These are phyloP conservation scores for Pantherophis guttatus DNA, from an alignment of 2,113 vertebrate genomes.

Conservation along the genomic window DNA sequence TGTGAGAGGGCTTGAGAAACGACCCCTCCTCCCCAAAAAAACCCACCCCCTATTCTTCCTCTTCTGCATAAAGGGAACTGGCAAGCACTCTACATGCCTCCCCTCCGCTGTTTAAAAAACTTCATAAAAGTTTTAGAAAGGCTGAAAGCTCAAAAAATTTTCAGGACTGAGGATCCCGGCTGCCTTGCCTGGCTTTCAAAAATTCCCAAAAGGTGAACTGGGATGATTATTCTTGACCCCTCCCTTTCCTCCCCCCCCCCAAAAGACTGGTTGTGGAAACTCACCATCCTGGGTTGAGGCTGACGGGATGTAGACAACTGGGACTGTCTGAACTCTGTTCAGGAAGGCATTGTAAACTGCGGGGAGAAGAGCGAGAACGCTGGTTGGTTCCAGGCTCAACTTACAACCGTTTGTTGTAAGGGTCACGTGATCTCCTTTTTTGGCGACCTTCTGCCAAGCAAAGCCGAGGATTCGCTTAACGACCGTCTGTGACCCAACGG, in stretches of 20 bases:
- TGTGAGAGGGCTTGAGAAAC: neutral
- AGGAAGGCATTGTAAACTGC: conserved; percentile 61
- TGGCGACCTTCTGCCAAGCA: too few species aligned
- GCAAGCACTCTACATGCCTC: neutral
- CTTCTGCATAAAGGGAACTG: neutral
- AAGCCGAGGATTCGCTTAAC: too few species aligned
- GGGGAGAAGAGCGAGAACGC: neutral
- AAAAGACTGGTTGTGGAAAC: neutral
- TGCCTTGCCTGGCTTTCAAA: neutral
- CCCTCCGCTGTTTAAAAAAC: neutral
- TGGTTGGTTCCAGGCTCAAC: neutral
- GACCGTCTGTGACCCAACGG: too few species aligned
- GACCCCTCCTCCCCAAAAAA: too few species aligned
- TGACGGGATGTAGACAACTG: conserved; percentile 54
- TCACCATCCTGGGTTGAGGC: conserved; percentile 49
- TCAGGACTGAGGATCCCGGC: neutral
- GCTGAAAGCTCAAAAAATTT: too few species aligned
- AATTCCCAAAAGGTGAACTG: neutral
- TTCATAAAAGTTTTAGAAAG: neutral
- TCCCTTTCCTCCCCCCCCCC: too few species aligned
- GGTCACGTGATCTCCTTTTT: too few species aligned
- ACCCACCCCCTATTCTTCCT: too few species aligned
- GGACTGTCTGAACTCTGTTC: conserved; percentile 50
- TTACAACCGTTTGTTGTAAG: too few species aligned
- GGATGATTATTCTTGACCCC: neutral